These are phyloP conservation scores for Metacarcinus magister DNA, from an alignment of 2,888 invertebrate species.

Conservation along the genomic window DNA sequence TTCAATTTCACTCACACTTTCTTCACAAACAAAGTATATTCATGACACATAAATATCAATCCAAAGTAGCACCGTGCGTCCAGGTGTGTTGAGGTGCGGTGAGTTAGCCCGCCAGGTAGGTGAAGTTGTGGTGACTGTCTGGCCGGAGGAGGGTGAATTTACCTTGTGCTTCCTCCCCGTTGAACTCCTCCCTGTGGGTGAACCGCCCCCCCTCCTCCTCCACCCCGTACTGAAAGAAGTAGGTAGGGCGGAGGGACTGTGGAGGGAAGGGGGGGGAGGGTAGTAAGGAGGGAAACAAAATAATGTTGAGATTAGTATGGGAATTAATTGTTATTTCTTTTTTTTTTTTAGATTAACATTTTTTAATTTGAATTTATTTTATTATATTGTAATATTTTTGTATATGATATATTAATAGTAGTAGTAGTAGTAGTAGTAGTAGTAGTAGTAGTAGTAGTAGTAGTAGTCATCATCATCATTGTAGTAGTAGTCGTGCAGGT, in stretches of 20 bases:
- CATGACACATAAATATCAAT: too few relatives aligned
- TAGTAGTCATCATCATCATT: too few relatives aligned
- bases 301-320: not conserved
- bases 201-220: slow-evolving; percentile 16
- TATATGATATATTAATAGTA: not conserved
- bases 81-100: not conserved
- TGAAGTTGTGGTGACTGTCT: not conserved
- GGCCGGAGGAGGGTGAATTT: slow-evolving; percentile 54
- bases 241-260: not conserved
- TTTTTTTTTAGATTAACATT: too few relatives aligned
- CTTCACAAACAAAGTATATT: too few relatives aligned
- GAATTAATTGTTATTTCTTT: too few relatives aligned
- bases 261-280: not conserved
- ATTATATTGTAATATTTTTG: too few relatives aligned
- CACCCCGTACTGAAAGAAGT: slow-evolving; percentile 65
- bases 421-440: not conserved
- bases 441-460: not conserved
- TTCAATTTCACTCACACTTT: too few relatives aligned
- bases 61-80: too few relatives aligned
- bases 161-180: slow-evolving; percentile 15
- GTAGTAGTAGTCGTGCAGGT: not conserved
- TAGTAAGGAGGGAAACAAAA: not conserved
- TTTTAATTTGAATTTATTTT: too few relatives aligned
- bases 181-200: slow-evolving; percentile 35
- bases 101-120: slow-evolving; percentile 57